Conservation (phyloP, 2,797 vertebrate species). For the Rhabdophis nuchalis region DNA sequence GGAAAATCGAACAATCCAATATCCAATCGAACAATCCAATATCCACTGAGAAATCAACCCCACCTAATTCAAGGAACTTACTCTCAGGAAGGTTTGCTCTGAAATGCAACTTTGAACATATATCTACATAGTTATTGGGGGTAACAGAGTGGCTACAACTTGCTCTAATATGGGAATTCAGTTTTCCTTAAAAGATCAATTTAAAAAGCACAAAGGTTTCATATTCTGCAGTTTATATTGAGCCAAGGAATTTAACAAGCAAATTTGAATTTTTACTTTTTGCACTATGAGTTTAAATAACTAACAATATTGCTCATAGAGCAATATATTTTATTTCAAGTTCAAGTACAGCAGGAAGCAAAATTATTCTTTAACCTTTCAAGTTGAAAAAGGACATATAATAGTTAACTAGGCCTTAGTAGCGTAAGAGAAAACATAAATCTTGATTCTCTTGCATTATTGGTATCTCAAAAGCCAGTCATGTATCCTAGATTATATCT, state of each 20-base stretch:
- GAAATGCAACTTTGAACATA: background rate
- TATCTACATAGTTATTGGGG: background rate
- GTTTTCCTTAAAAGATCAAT: background rate
- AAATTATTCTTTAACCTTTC: background rate
- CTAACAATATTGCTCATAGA: background rate
- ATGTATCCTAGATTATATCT: background rate
- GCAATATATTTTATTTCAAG: conserved; percentile 6
- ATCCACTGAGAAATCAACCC: background rate
- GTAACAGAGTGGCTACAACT: background rate
- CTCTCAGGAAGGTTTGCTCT: background rate
- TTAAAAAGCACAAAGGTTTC: background rate
- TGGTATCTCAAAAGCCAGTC: background rate
- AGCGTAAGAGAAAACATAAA: background rate
- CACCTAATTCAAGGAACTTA: background rate
- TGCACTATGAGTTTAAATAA: background rate
- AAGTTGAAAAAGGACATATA: background rate
- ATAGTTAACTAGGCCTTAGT: conserved; percentile 3
- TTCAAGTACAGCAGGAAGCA: conserved; percentile 6
- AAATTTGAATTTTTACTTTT: background rate
- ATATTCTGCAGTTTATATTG: background rate
- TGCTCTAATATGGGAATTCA: background rate
- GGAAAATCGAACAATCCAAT: background rate
- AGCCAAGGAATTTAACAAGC: background rate
- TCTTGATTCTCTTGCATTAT: background rate
- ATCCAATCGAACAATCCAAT: background rate